A percentile compares a stretch with the other conserved stretches of the same genome.
phyloP scores from a whole-genome alignment of 2,888 invertebrate genomes.

The Drosophila koepferae region DNA sequence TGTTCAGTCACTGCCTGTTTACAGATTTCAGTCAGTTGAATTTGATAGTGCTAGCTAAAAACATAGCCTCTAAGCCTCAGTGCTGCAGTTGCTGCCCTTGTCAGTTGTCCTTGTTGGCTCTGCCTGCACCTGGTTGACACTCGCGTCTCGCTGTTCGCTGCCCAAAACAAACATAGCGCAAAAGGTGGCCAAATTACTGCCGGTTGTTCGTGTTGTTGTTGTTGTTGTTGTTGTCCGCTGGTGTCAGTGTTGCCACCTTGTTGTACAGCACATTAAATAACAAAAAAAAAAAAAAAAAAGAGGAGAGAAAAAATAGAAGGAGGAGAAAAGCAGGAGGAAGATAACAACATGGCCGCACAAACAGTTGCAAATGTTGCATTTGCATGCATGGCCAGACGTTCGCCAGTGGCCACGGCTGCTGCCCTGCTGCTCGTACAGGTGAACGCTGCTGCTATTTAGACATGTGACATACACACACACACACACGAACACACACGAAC shows the following conservation, averaged over 20 bases:
- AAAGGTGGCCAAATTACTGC: conserved; percentile 78
- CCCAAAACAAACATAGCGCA: conserved; percentile 60
- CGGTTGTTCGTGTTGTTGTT: conserved; percentile 47
- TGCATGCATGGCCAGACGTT: conserved; percentile 74
- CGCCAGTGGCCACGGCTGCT: conserved; percentile 42
- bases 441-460: conserved; percentile 72
- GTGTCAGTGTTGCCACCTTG: conserved; percentile 78
- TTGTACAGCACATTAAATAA: conserved; percentile 24
- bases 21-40: conserved; percentile 40
- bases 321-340: conserved; percentile 22
- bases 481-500: conserved; percentile 23
- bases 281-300: conserved; percentile 27
- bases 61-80: background rate
- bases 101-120: background rate
- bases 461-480: conserved; percentile 68
- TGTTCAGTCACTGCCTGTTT: conserved; percentile 25
- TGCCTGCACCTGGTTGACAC: background rate
- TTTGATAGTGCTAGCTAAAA: conserved; percentile 26
- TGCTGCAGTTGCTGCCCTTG: background rate
- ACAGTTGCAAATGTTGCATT: conserved; percentile 79
- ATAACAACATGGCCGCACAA: conserved; percentile 66
- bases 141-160: conserved; percentile 27
- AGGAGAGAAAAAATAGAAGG: conserved; percentile 9
- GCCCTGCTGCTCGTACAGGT: conserved; percentile 38
- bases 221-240: conserved; percentile 36